These are phyloP conservation scores for Troides oblongomaculatus DNA, from an alignment of 2,888 invertebrate species.

Conservation along the genomic window DNA sequence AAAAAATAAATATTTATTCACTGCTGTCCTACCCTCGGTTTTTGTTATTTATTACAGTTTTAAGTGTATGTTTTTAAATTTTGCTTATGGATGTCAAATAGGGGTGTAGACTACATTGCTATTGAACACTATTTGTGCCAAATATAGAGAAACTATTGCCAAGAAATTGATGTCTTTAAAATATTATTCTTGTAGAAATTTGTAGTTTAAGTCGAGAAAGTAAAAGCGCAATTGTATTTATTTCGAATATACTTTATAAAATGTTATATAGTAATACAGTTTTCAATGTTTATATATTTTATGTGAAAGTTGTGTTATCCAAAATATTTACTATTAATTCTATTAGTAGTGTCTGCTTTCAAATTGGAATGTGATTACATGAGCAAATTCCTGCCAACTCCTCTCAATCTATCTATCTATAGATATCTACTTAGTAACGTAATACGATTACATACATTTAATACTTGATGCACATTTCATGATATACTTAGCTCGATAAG, in stretches of 20 bases:
- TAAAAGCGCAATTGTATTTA: constrained; percentile 34
- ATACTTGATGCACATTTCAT: constrained; percentile 75
- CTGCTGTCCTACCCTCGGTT: constrained; percentile 11
- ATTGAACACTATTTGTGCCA: constrained; percentile 22
- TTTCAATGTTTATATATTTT: constrained; percentile 52
- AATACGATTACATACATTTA: constrained; percentile 71
- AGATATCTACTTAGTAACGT: constrained; percentile 59
- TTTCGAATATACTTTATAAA: constrained; percentile 39
- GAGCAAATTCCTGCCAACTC: constrained; percentile 77
- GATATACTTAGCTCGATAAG: constrained; percentile 77
- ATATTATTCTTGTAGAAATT: constrained; percentile 30
- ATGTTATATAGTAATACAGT: constrained; percentile 33
- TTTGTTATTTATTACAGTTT: constrained; percentile 23
- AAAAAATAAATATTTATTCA: constrained; percentile 15
- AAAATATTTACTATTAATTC: constrained; percentile 49
- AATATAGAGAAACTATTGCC: constrained; percentile 20
- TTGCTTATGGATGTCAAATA: constrained; percentile 28
- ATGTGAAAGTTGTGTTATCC: constrained; percentile 62
- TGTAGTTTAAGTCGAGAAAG: constrained; percentile 27
- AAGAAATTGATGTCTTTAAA: constrained; percentile 28
- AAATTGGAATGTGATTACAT: constrained; percentile 68
- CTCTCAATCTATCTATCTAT: constrained; percentile 44
- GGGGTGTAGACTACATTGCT: constrained; percentile 21
- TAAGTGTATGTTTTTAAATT: constrained; percentile 16
- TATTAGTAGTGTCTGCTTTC: constrained; percentile 46